Conservation (phyloP, 2,113 vertebrate genomes). For the Eudyptes chrysolophus region DNA sequence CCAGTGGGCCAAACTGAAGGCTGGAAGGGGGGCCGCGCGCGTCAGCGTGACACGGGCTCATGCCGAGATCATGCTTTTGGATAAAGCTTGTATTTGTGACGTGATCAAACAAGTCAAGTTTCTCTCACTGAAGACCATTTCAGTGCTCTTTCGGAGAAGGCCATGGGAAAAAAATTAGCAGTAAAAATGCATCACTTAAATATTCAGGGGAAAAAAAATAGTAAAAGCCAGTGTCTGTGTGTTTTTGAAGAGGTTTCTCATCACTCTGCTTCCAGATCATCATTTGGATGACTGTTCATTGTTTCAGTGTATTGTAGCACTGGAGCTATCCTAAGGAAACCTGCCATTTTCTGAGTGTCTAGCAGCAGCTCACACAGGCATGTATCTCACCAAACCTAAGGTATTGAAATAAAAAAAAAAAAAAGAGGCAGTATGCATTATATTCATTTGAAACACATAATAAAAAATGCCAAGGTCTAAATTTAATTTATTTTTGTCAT, state of each 20-base stretch:
- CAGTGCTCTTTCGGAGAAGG: neutral
- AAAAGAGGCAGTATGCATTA: constrained; percentile 68
- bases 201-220: neutral
- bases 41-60: neutral
- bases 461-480: constrained; percentile 87
- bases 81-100: neutral
- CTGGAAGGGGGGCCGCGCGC: neutral
- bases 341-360: constrained; percentile 66
- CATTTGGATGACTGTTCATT: neutral
- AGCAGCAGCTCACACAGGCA: constrained; percentile 56
- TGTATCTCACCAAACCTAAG: constrained; percentile 63
- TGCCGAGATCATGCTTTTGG: neutral
- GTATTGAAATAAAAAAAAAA: constrained; percentile 42
- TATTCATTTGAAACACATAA: constrained; percentile 85
- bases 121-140: neutral
- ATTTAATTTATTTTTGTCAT: constrained; percentile 99
- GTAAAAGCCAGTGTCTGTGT: neutral
- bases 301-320: constrained; percentile 18
- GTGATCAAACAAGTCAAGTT: neutral
- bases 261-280: neutral
- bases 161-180: neutral
- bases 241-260: neutral
- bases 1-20: neutral
- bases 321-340: constrained; percentile 34
- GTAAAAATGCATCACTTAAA: neutral